Evolutionary conservation across 1,140 invertebrate species (phyloP), one percentile per base, ranked within the genome.

Genomic region (Brachionus koreanus): DNA sequence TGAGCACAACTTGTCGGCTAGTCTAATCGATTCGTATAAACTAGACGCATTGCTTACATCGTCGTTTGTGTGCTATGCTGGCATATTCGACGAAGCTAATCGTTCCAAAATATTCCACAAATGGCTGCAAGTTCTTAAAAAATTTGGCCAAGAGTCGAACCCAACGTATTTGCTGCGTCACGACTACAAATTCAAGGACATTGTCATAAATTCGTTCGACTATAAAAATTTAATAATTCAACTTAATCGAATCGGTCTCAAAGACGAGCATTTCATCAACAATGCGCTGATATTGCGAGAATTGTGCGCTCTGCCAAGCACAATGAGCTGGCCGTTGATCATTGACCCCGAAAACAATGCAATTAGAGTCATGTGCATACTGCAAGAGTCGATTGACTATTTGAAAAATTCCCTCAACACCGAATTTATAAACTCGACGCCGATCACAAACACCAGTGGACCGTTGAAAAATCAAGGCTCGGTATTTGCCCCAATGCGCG

Each of bases 341-440:
- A 84, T 88, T 61, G 88, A 88, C 75, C 88, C 88, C 6, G 87
- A 88, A 69, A 86, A 86, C 79, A 86, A 86, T 81, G 86, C 2
- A 85, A 84, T 83, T 46, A 74, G 13, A 87, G 85, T 83, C 61
- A 85, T 61, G 86, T 87, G 83, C 84, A 77, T 57, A n/a, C 12
- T 72, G 7, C 77, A 37, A 9, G 63, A 57, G 16, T 67, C 72
- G 25, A 35, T 43, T 13, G 72, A 79, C 19, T 39, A 29, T n/a
- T 43, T 46, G 5, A 43, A 42, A 63, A 57, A 37, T 39, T 35
- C 25, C 52, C 37, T 61, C 0, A 43, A 43, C 39, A 46, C 16
- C 33, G 69, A 74, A 10, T 74, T 46, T 19, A 46, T 46, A 0
- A 74, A 74, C 39, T 74, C 69, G 25, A 74, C 69, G n/a, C 69